Conservation (phyloP, 2,888 invertebrate species). For the Phytoseiulus persimilis region DNA sequence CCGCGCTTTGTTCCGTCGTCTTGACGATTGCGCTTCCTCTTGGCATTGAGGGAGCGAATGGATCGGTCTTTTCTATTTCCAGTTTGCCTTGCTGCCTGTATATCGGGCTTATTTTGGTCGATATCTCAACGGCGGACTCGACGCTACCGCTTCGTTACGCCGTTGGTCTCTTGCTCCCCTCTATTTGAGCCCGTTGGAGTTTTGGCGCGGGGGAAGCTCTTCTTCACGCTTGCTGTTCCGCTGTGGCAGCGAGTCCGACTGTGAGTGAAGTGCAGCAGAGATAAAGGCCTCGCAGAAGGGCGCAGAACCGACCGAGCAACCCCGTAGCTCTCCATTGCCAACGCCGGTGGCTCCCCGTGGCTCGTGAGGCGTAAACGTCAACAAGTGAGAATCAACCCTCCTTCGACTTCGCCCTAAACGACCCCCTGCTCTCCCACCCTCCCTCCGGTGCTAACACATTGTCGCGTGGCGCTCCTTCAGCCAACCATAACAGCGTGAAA, state of each 20-base stretch:
- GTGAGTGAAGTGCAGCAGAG: neutral
- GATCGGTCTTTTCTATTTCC: neutral
- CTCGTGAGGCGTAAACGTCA: slow-evolving; percentile 33
- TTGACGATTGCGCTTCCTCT: neutral
- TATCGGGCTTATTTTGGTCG: neutral
- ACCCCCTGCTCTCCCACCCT: neutral
- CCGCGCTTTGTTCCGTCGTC: too few species aligned
- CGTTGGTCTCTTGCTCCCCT: neutral
- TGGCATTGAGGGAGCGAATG: neutral
- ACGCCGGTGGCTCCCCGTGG: neutral
- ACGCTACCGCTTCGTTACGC: neutral
- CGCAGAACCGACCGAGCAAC: neutral
- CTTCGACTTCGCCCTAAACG: slow-evolving; percentile 15
- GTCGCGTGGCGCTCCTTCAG: slow-evolving; percentile 9
- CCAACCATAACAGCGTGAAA: slow-evolving; percentile 38
- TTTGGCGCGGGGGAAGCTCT: neutral
- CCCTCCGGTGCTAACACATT: slow-evolving; percentile 10
- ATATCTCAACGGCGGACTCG: neutral
- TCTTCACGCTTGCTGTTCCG: neutral
- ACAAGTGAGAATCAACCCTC: slow-evolving; percentile 33
- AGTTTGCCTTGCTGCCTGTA: neutral
- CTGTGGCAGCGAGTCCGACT: neutral
- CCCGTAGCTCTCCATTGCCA: neutral
- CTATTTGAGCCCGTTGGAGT: neutral
- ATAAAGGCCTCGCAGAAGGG: neutral